Conservation (phyloP, 2,797 vertebrate species). For the Carduelis carduelis region DNA sequence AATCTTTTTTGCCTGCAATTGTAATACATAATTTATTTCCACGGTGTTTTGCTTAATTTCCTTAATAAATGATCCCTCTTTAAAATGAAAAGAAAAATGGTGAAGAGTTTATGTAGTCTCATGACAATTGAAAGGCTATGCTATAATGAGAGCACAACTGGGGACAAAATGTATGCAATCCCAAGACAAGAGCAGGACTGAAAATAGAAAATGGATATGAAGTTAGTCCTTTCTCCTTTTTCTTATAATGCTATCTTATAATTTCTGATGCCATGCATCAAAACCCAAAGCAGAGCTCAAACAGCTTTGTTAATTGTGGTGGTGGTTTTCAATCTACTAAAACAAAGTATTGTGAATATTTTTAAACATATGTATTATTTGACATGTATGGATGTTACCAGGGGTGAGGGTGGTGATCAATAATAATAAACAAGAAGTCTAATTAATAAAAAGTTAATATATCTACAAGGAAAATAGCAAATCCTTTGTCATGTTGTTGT, state of each 20-base stretch:
- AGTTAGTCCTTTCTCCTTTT: neutral
- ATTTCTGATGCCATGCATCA: neutral
- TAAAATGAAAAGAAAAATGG: conserved; percentile 3
- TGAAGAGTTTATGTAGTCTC: neutral
- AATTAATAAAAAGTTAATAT: neutral
- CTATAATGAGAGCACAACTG: neutral
- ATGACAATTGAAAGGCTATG: neutral
- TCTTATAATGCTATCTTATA: neutral
- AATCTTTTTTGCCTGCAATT: neutral
- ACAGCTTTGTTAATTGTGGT: neutral
- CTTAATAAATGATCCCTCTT: neutral
- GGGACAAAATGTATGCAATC: neutral
- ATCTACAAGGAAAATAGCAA: neutral
- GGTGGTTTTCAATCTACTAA: neutral
- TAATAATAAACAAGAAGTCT: neutral
- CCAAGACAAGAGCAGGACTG: neutral
- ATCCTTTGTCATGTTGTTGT: neutral
- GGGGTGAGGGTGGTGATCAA: rapidly evolving
- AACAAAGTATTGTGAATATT: neutral
- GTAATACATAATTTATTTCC: neutral
- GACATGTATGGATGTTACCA: neutral
- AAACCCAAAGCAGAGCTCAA: neutral
- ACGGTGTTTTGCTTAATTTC: neutral
- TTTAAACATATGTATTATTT: neutral
- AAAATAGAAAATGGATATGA: neutral